These are phyloP conservation scores for Oscheius sp. DNA, from an alignment of 2,888 invertebrate genomes.

Conservation along the genomic window DNA sequence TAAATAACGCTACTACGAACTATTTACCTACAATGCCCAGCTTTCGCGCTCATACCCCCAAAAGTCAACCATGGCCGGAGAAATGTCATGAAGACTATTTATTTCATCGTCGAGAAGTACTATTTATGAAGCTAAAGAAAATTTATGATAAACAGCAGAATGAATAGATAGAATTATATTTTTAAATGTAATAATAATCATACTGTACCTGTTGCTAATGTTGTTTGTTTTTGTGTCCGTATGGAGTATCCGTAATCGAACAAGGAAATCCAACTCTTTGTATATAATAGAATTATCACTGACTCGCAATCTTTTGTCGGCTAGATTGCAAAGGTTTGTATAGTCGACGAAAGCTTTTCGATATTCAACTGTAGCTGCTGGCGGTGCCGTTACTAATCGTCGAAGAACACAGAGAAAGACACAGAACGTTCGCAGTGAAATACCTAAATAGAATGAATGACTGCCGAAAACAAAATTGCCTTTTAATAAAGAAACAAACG, in stretches of 20 bases:
- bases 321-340: conserved; percentile 11
- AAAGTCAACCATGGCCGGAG: not conserved
- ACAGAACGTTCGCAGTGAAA: conserved; percentile 18
- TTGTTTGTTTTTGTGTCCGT: conserved; percentile 9
- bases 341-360: conserved; percentile 15
- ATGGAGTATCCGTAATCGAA: conserved; percentile 9
- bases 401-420: conserved; percentile 22
- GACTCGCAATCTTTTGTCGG: conserved; percentile 19
- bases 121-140: not conserved
- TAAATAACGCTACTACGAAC: not conserved
- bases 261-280: conserved; percentile 30
- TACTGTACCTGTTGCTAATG: conserved; percentile 4
- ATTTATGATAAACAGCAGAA: not conserved
- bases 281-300: conserved; percentile 11
- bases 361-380: conserved; percentile 5
- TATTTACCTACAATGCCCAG: conserved; percentile 2
- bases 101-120: not conserved
- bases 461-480: not conserved
- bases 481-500: not conserved
- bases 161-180: not conserved
- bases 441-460: conserved; percentile 2
- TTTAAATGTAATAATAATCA: not conserved
- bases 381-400: not conserved
- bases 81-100: conserved; percentile 11
- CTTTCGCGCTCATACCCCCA: conserved; percentile 8